Conservation (phyloP, 2,888 invertebrate species). For the Drosophila dives region DNA sequence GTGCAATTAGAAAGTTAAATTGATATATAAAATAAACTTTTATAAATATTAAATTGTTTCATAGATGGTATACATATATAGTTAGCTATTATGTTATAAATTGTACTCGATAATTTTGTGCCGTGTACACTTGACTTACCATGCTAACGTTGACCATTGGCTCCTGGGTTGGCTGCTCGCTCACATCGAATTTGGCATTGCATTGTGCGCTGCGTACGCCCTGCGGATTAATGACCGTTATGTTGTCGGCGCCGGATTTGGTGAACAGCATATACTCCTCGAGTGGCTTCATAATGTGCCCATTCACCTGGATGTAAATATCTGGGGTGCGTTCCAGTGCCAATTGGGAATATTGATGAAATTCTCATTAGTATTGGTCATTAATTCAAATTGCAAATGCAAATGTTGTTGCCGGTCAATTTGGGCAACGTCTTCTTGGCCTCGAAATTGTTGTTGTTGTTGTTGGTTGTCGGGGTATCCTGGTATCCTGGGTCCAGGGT, state of each 20-base stretch:
- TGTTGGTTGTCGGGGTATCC: neutral
- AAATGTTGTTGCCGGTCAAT: slow-evolving; percentile 53
- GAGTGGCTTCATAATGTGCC: slow-evolving; percentile 92
- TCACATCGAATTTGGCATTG: slow-evolving; percentile 90
- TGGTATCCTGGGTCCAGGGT: slow-evolving; percentile 1
- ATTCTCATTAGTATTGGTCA: slow-evolving; percentile 79
- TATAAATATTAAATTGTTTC: too few relatives aligned
- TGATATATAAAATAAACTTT: too few relatives aligned
- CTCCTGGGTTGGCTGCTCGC: slow-evolving; percentile 87
- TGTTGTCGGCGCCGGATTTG: slow-evolving; percentile 92
- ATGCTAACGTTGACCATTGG: slow-evolving; percentile 87
- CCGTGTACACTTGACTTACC: slow-evolving; percentile 83
- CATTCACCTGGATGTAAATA: slow-evolving; percentile 93
- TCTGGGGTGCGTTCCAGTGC: slow-evolving; percentile 86
- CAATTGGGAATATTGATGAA: slow-evolving; percentile 50
- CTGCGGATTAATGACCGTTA: slow-evolving; percentile 93
- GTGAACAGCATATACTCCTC: slow-evolving; percentile 97
- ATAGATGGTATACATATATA: neutral
- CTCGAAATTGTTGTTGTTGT: slow-evolving; percentile 5
- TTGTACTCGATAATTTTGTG: neutral
- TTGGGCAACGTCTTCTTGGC: slow-evolving; percentile 19
- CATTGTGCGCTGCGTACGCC: slow-evolving; percentile 95
- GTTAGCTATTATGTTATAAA: neutral
- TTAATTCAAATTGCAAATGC: slow-evolving; percentile 80
- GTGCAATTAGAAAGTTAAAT: too few relatives aligned